phyloP scores from a whole-genome alignment of 2,888 invertebrate genomes.

The Rotaria macrura region DNA sequence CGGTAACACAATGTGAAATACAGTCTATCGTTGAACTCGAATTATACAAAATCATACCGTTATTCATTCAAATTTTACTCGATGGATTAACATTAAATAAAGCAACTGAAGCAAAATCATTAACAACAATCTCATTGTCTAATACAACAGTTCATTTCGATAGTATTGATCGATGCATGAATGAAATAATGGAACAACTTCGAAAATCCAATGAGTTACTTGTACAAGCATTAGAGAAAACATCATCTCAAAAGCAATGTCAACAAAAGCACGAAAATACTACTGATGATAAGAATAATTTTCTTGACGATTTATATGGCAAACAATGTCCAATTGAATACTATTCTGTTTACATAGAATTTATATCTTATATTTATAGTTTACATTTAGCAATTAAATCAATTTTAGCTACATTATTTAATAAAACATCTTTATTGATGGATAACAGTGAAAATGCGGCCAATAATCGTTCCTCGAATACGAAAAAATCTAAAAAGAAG shows the following conservation, averaged over 20 bases:
- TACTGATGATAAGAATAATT: background rate
- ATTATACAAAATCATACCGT: background rate
- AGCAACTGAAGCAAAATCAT: background rate
- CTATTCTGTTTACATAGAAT: slow-evolving; percentile 17
- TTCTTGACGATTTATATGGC: background rate
- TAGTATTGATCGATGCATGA: background rate
- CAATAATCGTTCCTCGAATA: background rate
- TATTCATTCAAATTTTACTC: background rate
- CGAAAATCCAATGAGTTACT: background rate
- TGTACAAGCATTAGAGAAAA: background rate
- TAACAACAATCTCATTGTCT: background rate
- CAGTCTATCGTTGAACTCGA: background rate
- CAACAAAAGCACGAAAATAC: background rate
- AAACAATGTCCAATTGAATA: background rate
- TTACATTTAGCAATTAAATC: background rate
- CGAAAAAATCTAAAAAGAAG: background rate
- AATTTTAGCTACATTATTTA: background rate
- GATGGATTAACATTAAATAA: background rate
- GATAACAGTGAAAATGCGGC: background rate
- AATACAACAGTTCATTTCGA: background rate
- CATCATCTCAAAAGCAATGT: background rate
- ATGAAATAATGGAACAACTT: background rate
- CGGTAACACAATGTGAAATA: background rate
- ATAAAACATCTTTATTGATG: background rate
- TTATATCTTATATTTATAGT: background rate